Evolutionary conservation across 2,797 vertebrate species (phyloP).

Genomic region (Varecia variegata): DNA sequence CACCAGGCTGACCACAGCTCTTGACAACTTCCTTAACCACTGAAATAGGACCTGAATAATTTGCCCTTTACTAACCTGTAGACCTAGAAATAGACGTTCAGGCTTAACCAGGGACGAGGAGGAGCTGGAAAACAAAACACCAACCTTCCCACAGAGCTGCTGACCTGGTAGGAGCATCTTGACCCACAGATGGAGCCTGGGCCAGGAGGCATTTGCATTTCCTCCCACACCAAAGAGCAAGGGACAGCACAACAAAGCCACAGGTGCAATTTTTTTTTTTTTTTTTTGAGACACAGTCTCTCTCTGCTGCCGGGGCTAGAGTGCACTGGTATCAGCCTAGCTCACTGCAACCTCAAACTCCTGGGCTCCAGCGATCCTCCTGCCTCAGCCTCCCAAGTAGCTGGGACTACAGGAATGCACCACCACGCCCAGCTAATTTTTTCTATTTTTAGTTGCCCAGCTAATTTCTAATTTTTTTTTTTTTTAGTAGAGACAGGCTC

Average conservation of each 20-base stretch:
- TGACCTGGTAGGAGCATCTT: accelerated
- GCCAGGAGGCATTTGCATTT: accelerated
- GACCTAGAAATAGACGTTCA: neutral
- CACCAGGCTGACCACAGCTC: neutral
- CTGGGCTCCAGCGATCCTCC: too few relatives aligned
- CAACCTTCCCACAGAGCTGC: neutral
- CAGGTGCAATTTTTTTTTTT: neutral
- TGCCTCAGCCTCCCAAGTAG: too few relatives aligned
- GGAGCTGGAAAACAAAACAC: neutral
- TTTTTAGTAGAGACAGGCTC: too few relatives aligned
- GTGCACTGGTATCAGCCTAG: too few relatives aligned
- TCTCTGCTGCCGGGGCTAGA: too few relatives aligned
- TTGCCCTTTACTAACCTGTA: neutral
- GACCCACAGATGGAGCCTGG: neutral
- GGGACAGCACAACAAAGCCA: neutral
- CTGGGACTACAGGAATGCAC: too few relatives aligned
- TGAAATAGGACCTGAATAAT: neutral
- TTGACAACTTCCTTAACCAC: neutral
- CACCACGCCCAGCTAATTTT: too few relatives aligned
- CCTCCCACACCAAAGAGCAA: neutral
- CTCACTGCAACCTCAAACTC: too few relatives aligned
- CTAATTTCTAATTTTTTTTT: too few relatives aligned
- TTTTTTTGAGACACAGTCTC: too few relatives aligned
- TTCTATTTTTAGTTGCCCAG: too few relatives aligned
- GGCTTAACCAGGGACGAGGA: neutral